Base-by-base conservation (phyloP, 2,888 invertebrate genomes). In the Caenorhabditis drosophilae region DNA sequence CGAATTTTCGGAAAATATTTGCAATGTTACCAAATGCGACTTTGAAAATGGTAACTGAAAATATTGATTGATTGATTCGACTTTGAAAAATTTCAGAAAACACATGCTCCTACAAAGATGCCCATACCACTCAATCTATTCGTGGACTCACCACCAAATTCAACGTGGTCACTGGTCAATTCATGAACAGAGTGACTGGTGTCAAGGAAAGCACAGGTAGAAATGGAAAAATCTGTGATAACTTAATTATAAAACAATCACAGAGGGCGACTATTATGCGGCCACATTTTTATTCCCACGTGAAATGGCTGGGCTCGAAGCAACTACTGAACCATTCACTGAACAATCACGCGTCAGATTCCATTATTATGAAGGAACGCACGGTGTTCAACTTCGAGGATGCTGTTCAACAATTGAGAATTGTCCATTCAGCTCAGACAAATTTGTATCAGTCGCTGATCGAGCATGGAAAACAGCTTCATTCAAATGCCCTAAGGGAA, bases 141-240 rank as follows among this genome's bases (percentile, higher is more conserved):
- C 73, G 80, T 18, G 81, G 82, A 18, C 66, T 82, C 27, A 80
- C 79, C n/a, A 78, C 82, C 4, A 67, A 71, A 16, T 82, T 82
- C 75, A 79, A 79, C 52, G 78, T 81, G 12, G 80, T 78, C 22
- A 70, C 74, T 22, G 82, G 82, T 23, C 82, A 82, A 60, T 82
- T 80, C 72, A 82, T 80, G 82, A 82, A 82, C 73, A 69, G 81
- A 52, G 77, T 82, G 34, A 82, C 82, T 36, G 82, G 81, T 55
- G 75, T 81, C 49, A 77, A 75, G 49, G 77, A 78, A 42, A 76
- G 78, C 50, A 76, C 70, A n/a, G n/a, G n/a, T n/a, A n/a, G n/a
- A n/a, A n/a, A n/a, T n/a, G n/a, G n/a, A n/a, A n/a, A n/a, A n/a
- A n/a, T n/a, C n/a, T n/a, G n/a, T n/a, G n/a, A n/a, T n/a, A n/a